These are phyloP conservation scores for Cryptus armator DNA, from an alignment of 2,888 invertebrate species.

Conservation along the genomic window DNA sequence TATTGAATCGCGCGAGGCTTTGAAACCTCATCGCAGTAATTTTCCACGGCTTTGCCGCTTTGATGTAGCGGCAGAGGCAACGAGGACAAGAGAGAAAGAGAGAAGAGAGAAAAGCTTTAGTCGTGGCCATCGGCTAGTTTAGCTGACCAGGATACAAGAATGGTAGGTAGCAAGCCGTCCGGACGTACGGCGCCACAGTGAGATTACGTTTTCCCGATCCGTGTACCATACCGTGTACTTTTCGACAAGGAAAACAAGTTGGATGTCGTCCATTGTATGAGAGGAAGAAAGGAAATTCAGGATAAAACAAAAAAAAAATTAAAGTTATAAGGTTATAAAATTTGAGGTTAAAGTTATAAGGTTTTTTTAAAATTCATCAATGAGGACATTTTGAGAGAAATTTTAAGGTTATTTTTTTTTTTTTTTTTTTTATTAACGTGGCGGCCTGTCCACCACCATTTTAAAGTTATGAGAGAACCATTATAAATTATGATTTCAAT, in stretches of 20 bases:
- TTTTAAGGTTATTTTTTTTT: too few relatives aligned
- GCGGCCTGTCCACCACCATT: too few relatives aligned
- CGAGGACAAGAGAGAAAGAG: constrained; percentile 16
- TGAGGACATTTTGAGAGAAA: too few relatives aligned
- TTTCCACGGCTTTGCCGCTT: constrained; percentile 78
- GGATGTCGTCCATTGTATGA: constrained; percentile 8
- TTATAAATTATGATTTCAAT: too few relatives aligned
- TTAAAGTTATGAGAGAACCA: too few relatives aligned
- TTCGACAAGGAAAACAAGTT: constrained; percentile 15
- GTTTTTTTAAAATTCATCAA: too few relatives aligned
- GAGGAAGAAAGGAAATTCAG: constrained; percentile 2
- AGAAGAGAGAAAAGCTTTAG: background rate
- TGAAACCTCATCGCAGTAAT: constrained; percentile 77
- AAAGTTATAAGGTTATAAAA: too few relatives aligned
- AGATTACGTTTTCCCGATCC: constrained; percentile 70
- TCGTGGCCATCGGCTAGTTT: background rate
- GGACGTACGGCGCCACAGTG: constrained; percentile 62
- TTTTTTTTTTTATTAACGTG: too few relatives aligned
- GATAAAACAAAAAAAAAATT: background rate
- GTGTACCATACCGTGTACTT: constrained; percentile 5
- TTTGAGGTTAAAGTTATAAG: too few relatives aligned
- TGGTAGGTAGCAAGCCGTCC: background rate
- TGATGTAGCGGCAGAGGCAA: constrained; percentile 71
- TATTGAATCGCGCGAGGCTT: constrained; percentile 75
- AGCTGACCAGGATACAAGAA: constrained; percentile 28